Base-by-base conservation (phyloP, 2,888 invertebrate genomes). In the Phrixothrix hirtus region DNA sequence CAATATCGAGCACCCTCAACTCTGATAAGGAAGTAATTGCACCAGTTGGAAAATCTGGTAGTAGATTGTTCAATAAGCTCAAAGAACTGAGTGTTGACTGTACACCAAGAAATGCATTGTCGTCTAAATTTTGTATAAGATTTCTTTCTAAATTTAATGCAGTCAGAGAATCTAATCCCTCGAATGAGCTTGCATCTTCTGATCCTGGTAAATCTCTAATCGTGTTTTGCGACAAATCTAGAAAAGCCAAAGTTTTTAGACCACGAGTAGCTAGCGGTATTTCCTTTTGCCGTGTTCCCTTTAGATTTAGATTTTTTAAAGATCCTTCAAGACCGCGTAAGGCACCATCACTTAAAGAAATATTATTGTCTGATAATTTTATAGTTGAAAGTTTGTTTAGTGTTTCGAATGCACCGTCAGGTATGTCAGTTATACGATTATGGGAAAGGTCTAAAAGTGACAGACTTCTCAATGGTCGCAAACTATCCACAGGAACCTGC, bases 131-230 rank as follows among this genome's bases (percentile, higher is more conserved):
- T 62, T 91, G 91, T 46, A 95, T 87, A 36, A 92, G 79, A 76
- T 95, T 95, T 67, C 94, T 78, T 76, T 95, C 95, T 62, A 95
- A 79, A 75, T 94, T 94, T 7, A 95, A 78, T 9, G 92, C 92
- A 2, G 93, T 92, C 45, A 95, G 77, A 0, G 93, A 85, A 60
- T 89, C 85, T 39, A 95, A 78, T 13, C 88, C 88, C 62, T 89
- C 87, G 67, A 92, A 89, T 1, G 86, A 84, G 36, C 78, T 80
- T n/a, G 66, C 56, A 10, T 78, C 80, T 21, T 83, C 83, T 0
- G 82, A 77, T 0, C 89, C 88, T 0, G 90, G 91, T 48, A 94
- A 76, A 72, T 91, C 90, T 60, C 87, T 80, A 34, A 95, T 85
- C 63, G 89, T 87, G 70, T 95, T 95, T 75, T 93, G 89, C 1